Conservation (phyloP, 1,140 invertebrate genomes). For the Solen grandis region DNA sequence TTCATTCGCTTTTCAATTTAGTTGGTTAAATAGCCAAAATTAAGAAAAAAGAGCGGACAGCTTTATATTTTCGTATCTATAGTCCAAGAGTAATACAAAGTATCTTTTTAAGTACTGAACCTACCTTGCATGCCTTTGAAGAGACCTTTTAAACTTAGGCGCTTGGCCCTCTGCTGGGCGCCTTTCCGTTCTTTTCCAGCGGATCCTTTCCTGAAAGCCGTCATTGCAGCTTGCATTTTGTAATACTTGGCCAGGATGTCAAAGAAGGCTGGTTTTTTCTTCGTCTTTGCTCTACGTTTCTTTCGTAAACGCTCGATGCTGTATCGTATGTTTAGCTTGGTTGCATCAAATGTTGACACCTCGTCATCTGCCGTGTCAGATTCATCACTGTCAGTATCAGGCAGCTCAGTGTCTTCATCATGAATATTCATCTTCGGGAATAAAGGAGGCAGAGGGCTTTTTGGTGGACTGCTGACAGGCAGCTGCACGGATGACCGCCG, state of each 20-base stretch:
- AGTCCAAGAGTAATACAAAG: too few species aligned
- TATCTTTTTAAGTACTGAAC: too few species aligned
- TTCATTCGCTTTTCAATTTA: too few species aligned
- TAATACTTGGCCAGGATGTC: constrained; percentile 40
- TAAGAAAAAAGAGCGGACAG: too few species aligned
- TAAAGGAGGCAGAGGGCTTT: neutral
- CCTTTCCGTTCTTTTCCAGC: constrained; percentile 1
- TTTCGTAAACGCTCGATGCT: constrained; percentile 38
- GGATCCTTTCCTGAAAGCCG: constrained; percentile 1
- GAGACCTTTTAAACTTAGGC: too few species aligned
- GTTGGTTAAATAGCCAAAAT: too few species aligned
- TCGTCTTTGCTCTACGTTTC: constrained; percentile 1
- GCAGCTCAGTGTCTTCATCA: neutral
- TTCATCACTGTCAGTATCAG: constrained; percentile 19
- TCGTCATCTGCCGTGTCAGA: neutral
- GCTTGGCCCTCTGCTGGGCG: neutral
- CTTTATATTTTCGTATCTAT: too few species aligned
- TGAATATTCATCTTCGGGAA: constrained; percentile 27
- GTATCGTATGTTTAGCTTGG: constrained; percentile 27
- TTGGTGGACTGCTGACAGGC: neutral
- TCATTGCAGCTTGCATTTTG: constrained; percentile 33
- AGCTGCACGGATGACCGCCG: neutral
- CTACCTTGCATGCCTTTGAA: too few species aligned
- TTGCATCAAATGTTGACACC: constrained; percentile 6
- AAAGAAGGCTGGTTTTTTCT: constrained; percentile 31